Base-by-base conservation (phyloP, 2,888 invertebrate genomes). In the Tethea ocularis region DNA sequence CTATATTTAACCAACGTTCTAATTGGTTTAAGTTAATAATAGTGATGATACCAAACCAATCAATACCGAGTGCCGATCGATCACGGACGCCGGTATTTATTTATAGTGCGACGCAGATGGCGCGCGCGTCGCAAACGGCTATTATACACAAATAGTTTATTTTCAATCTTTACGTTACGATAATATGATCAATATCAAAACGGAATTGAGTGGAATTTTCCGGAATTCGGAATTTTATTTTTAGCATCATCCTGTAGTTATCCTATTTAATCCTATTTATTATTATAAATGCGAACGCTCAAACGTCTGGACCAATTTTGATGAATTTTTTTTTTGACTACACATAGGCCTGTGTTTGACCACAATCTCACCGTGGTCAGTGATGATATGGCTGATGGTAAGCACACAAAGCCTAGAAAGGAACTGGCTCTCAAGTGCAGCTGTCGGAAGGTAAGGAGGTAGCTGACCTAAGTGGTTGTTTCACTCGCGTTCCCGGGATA, bases 11-110 rank as follows among this genome's bases (percentile, higher is more conserved):
- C 38, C 6, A n/a, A 4, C 38, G 38, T n/a, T 7, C 20, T 20
- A 46, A 46, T 46, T 46, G 46, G 46, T 46, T 46, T 46, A n/a
- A 20, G 20, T 46, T 46, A 46, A 46, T 46, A 46, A 46, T 46
- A 46, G 20, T 20, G 46, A 46, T 46, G 46, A 46, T 17, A 46
- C 20, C 2, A 20, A 6, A 20, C 17, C 17, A 46, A 46, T 46
- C 46, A 10, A 46, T 46, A 20, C 10, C 46, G 46, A 46, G 46
- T 46, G 46, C 2, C 46, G 20, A 46, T 46, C 46, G 46, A 46
- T 46, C 46, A 46, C 41, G 41, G 41, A 1, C 41, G 46, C 7
- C 5, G 10, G 13, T 3, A 4, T 33, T 13, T 46, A 46, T 46
- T 20, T 46, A 46, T 46, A 46, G 46, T 20, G 46, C 46, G 46